A percentile compares a stretch with the other conserved stretches of the same genome.
phyloP scores from a whole-genome alignment of 2,888 invertebrate species.

The Palloptera scutellata region DNA sequence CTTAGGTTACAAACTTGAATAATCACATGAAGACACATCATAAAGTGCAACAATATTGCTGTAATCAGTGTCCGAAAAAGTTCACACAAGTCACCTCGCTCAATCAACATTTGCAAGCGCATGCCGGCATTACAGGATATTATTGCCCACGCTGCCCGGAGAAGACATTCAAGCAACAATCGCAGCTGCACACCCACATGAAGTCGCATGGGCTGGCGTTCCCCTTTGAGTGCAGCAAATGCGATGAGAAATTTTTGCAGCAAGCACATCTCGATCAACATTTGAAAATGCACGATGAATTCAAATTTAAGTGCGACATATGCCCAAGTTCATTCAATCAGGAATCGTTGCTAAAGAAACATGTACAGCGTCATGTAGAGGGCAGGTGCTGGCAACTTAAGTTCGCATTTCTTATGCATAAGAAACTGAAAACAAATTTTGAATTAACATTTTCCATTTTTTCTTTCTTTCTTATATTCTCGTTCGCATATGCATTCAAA shows the following conservation, averaged over 20 bases:
- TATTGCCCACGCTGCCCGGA: constrained; percentile 64
- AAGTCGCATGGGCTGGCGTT: constrained; percentile 63
- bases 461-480: background rate
- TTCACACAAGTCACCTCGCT: constrained; percentile 65
- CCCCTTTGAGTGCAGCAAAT: constrained; percentile 63
- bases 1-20: constrained; percentile 64
- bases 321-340: constrained; percentile 64
- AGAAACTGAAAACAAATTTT: background rate
- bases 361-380: constrained; percentile 64
- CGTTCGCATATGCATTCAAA: too few species aligned
- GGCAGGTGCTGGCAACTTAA: constrained; percentile 51
- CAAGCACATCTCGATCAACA: constrained; percentile 64
- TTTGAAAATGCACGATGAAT: constrained; percentile 64
- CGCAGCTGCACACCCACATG: constrained; percentile 64
- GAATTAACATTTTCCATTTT: background rate
- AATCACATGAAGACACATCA: constrained; percentile 66
- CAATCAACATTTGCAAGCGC: constrained; percentile 64
- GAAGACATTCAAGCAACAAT: constrained; percentile 64
- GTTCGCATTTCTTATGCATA: constrained; percentile 15
- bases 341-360: constrained; percentile 63
- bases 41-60: constrained; percentile 65
- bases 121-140: constrained; percentile 63
- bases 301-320: constrained; percentile 64
- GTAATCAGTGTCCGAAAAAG: constrained; percentile 64
- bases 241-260: constrained; percentile 64